Evolutionary conservation across 64 coral and sea anemone genomes (phyloP).

Genomic region (Actinia tenebrosa): DNA sequence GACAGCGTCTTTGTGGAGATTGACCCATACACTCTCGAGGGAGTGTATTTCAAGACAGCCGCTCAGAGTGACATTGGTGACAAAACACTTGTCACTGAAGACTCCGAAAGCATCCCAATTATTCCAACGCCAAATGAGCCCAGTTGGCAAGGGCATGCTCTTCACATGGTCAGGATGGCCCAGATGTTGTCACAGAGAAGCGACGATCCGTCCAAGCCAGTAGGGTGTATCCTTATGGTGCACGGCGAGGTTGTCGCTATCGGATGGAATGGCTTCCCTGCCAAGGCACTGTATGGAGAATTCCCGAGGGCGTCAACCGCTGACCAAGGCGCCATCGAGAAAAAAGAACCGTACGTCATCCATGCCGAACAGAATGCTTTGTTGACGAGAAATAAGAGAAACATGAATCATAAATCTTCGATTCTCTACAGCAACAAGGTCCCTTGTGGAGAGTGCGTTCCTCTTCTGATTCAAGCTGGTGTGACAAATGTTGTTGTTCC

Average conservation of each 20-base stretch:
- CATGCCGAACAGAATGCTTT: slow-evolving; percentile 83
- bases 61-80: background rate
- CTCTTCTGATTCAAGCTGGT: slow-evolving; percentile 45
- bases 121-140: background rate
- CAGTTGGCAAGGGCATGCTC: background rate
- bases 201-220: slow-evolving; percentile 27
- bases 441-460: slow-evolving; percentile 62
- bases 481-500: slow-evolving; percentile 48
- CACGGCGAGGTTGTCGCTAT: slow-evolving; percentile 11
- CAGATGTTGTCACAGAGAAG: slow-evolving; percentile 36
- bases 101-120: background rate
- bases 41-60: background rate
- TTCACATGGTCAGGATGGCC: slow-evolving; percentile 21
- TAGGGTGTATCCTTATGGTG: slow-evolving; percentile 12
- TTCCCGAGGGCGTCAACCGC: slow-evolving; percentile 30
- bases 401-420: slow-evolving; percentile 21
- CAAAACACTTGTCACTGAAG: no score
- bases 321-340: background rate
- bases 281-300: slow-evolving; percentile 30
- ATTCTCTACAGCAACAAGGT: slow-evolving; percentile 54
- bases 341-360: slow-evolving; percentile 67
- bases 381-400: slow-evolving; percentile 36
- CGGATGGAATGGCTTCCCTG: slow-evolving; percentile 39
- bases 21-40: background rate
- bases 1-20: background rate